phyloP scores from a whole-genome alignment of 2,113 vertebrate species.

The Stomatorhinus ivindoensis region DNA sequence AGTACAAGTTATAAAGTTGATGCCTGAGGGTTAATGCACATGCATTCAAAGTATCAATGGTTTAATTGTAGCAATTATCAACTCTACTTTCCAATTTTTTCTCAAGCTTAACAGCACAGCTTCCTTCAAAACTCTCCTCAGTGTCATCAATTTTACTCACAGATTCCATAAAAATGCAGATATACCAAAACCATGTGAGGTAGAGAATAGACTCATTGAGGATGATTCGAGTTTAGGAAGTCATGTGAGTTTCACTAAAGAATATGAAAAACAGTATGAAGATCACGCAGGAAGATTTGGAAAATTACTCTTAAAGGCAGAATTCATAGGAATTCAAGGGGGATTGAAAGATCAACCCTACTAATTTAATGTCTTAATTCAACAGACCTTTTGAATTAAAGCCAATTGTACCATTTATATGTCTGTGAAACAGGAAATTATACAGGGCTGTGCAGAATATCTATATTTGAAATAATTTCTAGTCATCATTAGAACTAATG shows the following conservation, averaged over 20 bases:
- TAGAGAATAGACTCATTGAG: background rate
- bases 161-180: background rate
- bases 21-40: background rate
- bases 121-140: background rate
- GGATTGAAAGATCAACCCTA: background rate
- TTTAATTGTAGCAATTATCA: background rate
- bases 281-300: background rate
- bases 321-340: background rate
- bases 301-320: background rate
- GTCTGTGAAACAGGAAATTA: background rate
- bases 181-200: background rate
- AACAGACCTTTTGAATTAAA: background rate
- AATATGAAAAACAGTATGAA: background rate
- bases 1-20: background rate
- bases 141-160: background rate
- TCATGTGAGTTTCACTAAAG: background rate
- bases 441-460: background rate
- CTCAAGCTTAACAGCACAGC: background rate
- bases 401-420: background rate
- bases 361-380: background rate
- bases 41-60: background rate
- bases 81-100: background rate
- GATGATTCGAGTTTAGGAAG: background rate
- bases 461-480: background rate
- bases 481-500: background rate